Percentiles rank a stretch among this genome's conserved stretches.
These are phyloP conservation scores for Montipora capricornis DNA, from an alignment of 64 coral and sea anemone genomes.

Conservation along the genomic window DNA sequence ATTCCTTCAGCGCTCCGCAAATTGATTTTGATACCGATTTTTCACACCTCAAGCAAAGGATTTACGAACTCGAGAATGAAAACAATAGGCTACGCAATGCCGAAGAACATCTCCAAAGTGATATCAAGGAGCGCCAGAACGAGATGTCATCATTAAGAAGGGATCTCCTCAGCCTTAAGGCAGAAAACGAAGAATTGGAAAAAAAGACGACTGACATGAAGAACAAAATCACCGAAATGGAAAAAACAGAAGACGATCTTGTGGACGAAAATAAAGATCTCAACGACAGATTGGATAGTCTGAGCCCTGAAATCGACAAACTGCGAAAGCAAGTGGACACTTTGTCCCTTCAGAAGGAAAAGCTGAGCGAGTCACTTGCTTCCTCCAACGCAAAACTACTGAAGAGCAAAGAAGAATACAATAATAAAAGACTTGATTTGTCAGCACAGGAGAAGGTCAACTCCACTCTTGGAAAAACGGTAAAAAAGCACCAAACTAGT, in stretches of 20 bases:
- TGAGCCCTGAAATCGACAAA: conserved; percentile 60
- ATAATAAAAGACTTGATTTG: conserved; percentile 52
- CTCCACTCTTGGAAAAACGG: conserved; percentile 69
- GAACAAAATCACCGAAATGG: conserved; percentile 64
- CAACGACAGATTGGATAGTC: conserved; percentile 47
- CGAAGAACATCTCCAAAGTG: conserved; percentile 63
- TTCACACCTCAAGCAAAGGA: conserved; percentile 64
- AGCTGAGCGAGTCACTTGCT: conserved; percentile 41
- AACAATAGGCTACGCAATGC: conserved; percentile 45
- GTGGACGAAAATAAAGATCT: conserved; percentile 56
- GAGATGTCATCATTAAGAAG: conserved; percentile 57
- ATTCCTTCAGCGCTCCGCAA: neutral
- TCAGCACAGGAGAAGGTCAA: conserved; percentile 87
- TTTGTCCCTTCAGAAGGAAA: conserved; percentile 71
- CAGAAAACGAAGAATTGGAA: conserved; percentile 66
- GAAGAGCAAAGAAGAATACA: conserved; percentile 66
- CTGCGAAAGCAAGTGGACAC: conserved; percentile 75
- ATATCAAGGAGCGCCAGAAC: conserved; percentile 56
- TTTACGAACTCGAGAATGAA: conserved; percentile 79
- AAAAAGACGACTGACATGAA: conserved; percentile 44
- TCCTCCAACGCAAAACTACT: conserved; percentile 66
- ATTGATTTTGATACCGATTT: conserved; percentile 75
- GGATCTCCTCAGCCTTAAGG: conserved; percentile 39
- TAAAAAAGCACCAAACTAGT: conserved; percentile 80
- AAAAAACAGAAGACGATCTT: conserved; percentile 76